Percentiles rank a stretch among this genome's conserved stretches.
phyloP scores from a whole-genome alignment of 2,797 vertebrate species.

The Hoplostethus atlanticus region DNA sequence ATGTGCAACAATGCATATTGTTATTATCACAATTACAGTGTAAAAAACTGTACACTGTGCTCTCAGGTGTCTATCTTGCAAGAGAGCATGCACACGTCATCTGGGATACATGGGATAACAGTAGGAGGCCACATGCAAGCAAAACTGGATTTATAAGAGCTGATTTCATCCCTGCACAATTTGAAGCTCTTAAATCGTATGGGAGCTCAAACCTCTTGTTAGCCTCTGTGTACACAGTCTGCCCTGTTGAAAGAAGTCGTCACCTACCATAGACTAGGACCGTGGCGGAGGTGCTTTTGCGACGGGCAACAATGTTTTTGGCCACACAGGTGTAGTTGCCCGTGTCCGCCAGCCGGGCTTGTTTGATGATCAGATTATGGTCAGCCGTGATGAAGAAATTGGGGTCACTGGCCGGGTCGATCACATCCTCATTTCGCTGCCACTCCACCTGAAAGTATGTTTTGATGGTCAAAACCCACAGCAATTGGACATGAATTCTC shows the following conservation, averaged over 20 bases:
- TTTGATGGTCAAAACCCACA: conserved; percentile 49
- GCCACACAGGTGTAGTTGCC: conserved; percentile 99
- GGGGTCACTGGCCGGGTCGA: conserved; percentile 93
- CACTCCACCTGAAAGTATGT: conserved; percentile 92
- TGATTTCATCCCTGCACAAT: conserved; percentile 17
- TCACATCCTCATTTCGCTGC: conserved; percentile 94
- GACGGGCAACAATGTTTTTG: conserved; percentile 98
- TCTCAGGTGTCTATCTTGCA: conserved; percentile 34
- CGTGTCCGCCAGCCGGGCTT: conserved; percentile 95
- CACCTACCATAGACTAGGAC: conserved; percentile 94
- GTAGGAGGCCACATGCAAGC: conserved; percentile 44
- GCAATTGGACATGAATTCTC: conserved; percentile 12
- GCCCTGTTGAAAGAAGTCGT: conserved; percentile 36
- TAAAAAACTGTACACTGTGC: conserved; percentile 18
- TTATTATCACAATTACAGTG: conserved; percentile 14
- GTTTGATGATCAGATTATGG: conserved; percentile 95
- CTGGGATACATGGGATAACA: conserved; percentile 34
- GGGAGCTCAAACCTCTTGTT: conserved; percentile 15
- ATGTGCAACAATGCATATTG: conserved; percentile 7
- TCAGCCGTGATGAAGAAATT: conserved; percentile 95
- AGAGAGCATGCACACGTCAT: conserved; percentile 48
- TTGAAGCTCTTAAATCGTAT: background rate
- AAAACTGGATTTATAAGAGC: conserved; percentile 28
- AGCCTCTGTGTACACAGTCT: background rate
- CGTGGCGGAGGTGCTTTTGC: conserved; percentile 92